These are phyloP conservation scores for Aquatica leii DNA, from an alignment of 2,888 invertebrate genomes.

Conservation along the genomic window DNA sequence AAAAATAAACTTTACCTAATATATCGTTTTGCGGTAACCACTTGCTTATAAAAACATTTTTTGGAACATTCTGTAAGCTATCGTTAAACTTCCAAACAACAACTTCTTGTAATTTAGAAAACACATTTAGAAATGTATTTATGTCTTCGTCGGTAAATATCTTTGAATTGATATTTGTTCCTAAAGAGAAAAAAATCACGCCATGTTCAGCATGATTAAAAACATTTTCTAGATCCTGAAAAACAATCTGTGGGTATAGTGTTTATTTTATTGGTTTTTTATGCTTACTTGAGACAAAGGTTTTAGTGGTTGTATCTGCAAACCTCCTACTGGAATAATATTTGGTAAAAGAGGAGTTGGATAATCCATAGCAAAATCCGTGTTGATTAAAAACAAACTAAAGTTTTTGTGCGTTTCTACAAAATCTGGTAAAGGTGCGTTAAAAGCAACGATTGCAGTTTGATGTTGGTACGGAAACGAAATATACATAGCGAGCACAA, in stretches of 20 bases:
- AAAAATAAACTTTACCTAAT: constrained; percentile 52
- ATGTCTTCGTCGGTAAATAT: constrained; percentile 42
- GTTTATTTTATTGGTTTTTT: not conserved
- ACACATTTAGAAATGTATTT: constrained; percentile 48
- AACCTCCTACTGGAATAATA: constrained; percentile 55
- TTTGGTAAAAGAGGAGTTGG: constrained; percentile 53
- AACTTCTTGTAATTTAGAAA: constrained; percentile 52
- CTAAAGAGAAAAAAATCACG: constrained; percentile 55
- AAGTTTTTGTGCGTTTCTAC: constrained; percentile 45
- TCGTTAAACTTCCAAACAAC: constrained; percentile 56
- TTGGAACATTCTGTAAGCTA: constrained; percentile 48
- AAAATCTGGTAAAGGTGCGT: constrained; percentile 42
- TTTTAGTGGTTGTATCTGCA: constrained; percentile 50
- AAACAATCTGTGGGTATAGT: not conserved
- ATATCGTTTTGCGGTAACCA: constrained; percentile 58
- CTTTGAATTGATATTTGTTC: constrained; percentile 49
- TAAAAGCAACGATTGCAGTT: constrained; percentile 42
- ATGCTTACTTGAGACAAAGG: constrained; percentile 48
- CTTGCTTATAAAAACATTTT: constrained; percentile 52
- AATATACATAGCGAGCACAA: constrained; percentile 15
- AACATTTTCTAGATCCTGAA: constrained; percentile 38
- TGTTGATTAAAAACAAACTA: constrained; percentile 50
- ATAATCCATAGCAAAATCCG: constrained; percentile 48
- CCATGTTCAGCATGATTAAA: constrained; percentile 51
- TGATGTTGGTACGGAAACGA: constrained; percentile 37